phyloP scores from a whole-genome alignment of 2,113 vertebrate species.

The Rhegmatorhina hoffmannsi region DNA sequence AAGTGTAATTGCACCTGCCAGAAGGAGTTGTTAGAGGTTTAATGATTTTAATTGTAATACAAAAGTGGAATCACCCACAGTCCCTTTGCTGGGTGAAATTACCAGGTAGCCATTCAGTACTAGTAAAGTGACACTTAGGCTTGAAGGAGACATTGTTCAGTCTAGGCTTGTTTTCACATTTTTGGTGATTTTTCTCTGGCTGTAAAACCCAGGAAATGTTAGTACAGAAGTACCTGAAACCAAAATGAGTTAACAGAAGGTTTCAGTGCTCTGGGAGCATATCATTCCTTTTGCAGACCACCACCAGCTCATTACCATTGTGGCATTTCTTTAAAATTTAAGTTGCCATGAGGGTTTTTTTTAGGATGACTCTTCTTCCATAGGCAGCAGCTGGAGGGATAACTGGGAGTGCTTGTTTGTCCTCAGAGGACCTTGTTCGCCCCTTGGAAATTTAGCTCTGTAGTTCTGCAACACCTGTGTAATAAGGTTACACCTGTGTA shows the following conservation, averaged over 20 bases:
- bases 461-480: slow-evolving; percentile 1
- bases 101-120: not conserved
- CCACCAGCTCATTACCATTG: not conserved
- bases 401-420: not conserved
- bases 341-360: not conserved
- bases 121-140: not conserved
- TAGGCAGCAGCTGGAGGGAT: not conserved
- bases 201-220: not conserved
- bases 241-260: not conserved
- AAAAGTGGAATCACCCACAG: not conserved
- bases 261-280: not conserved
- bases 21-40: not conserved
- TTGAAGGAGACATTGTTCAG: not conserved
- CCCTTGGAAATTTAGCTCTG: not conserved
- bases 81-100: not conserved
- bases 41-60: not conserved
- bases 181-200: not conserved
- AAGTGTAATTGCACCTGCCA: not conserved
- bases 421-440: not conserved
- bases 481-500: slow-evolving; percentile 52
- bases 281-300: not conserved
- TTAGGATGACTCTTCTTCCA: not conserved
- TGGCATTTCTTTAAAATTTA: not conserved
- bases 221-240: not conserved
- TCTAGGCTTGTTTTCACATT: not conserved